Evolutionary conservation across 2,113 vertebrate genomes (phyloP), one percentile per base, ranked within the genome.

Genomic region (Pluvianellus socialis): DNA sequence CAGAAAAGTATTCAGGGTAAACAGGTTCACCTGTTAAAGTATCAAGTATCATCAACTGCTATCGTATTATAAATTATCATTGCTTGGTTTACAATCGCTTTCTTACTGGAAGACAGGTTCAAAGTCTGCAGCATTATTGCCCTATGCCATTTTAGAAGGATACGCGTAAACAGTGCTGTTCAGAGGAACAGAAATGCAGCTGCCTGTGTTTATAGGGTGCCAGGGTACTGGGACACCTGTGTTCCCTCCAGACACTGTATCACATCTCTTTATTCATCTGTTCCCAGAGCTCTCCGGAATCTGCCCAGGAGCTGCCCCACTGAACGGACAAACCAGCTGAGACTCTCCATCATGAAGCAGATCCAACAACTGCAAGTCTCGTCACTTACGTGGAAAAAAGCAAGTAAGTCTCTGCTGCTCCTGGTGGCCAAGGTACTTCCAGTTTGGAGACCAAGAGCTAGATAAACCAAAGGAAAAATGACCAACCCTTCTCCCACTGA

Each of bases 111-210:
- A 88, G 38, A 26, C 28, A 22, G 84, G 84, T 86, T 88, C 91
- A 97, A 95, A 84, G 53, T 97, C 84, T 85, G 89, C 70, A 85
- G 82, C 16, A 7, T 70, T 89, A 87, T 68, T 82, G 53, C 49
- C 40, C 21, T 52, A 0, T 28, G 22, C 22, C 50, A 19, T 53
- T 73, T 79, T 52, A 83, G 33, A 81, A 55, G 68, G 24, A 7
- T 26, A 42, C 0, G 0, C 4, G 33, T n/a, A 28, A 90, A 33
- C 58, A 61, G 52, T 1, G 0, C 52, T 77, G 68, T 40, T 63
- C 33, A 68, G 84, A 90, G 58, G 35, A 85, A 23, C 58, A 86
- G 55, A 84, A 84, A 38, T 44, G 35, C 66, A 65, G 18, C n/a
- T 47, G 40, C 23, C 30, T 40, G 22, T 52, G 17, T 49, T 65